Evolutionary conservation across 1,140 invertebrate genomes (phyloP), one percentile per base, ranked within the genome.

Genomic region (Zophobas atratus): DNA sequence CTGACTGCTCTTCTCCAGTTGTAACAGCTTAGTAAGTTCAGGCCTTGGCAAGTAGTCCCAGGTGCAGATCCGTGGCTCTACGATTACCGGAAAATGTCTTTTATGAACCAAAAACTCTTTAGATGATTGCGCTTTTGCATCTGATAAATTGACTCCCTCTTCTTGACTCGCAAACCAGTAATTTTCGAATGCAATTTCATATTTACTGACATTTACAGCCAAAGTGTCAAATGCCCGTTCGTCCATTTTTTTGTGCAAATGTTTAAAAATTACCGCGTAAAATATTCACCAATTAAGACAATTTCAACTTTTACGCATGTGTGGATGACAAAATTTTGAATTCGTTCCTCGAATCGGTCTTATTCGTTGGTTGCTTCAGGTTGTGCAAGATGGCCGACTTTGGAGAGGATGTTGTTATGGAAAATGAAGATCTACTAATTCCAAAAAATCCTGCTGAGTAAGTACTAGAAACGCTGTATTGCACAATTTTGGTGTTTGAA

Each of bases 321-420:
- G 41, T 43, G 32, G 53, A 72, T 67, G 20, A 72, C 33, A 43
- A 34, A 56, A 72, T 57, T 53, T 75, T 60, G 60, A 60, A 75
- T 75, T 72, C 60, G 60, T 6, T 5, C 20, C n/a, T 32, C 33
- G n/a, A 43, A 67, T 67, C 60, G 60, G 60, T 5, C 60, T 67
- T 43, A 67, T 33, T 67, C 60, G 60, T 43, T 67, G n/a, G 2
- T 32, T 20, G 20, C 20, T 20, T 20, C 39, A 43, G 43, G n/a
- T 67, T 41, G 60, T 67, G 60, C 56, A 82, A 83, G 60, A 86
- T 86, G 85, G 85, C 81, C 76, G 85, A 86, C 72, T 60, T 85
- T 72, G 80, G 77, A 46, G 81, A 83, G 34, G 84, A 85, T 75
- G 63, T 83, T 43, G 80, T 81, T 32, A 85, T 86, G 84, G 84